Evolutionary conservation across 2,888 invertebrate species (phyloP).

Genomic region (Rhingia campestris): DNA sequence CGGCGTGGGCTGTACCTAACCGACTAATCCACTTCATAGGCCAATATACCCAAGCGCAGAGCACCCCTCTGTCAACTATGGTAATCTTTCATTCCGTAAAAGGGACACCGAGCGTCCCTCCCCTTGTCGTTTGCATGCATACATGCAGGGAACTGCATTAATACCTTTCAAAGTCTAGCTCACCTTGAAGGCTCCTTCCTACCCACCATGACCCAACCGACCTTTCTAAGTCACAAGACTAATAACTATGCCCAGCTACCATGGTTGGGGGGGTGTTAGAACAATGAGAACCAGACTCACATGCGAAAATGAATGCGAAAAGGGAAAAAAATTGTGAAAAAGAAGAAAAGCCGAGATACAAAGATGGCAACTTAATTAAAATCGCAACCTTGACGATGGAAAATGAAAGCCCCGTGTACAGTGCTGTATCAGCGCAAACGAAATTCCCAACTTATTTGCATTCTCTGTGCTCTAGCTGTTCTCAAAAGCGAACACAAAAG

Average conservation of each 20-base stretch:
- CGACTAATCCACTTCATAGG: slow-evolving; percentile 41
- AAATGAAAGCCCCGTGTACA: slow-evolving; percentile 77
- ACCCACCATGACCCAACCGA: too few species aligned
- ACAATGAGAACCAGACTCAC: slow-evolving; percentile 40
- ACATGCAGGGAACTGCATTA: slow-evolving; percentile 27
- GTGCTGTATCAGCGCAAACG: slow-evolving; percentile 24
- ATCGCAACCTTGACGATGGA: slow-evolving; percentile 81
- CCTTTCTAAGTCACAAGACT: not conserved
- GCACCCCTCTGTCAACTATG: slow-evolving; percentile 33
- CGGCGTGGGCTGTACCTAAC: not conserved
- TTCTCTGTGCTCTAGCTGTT: slow-evolving; percentile 18
- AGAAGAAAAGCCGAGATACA: slow-evolving; percentile 22
- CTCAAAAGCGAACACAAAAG: slow-evolving; percentile 6
- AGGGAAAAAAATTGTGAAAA: slow-evolving; percentile 12
- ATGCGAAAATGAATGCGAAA: slow-evolving; percentile 13
- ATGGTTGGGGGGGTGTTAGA: not conserved
- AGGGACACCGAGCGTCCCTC: not conserved
- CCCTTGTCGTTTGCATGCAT: not conserved
- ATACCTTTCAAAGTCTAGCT: slow-evolving; percentile 29
- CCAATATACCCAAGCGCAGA: slow-evolving; percentile 12
- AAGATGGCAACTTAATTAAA: slow-evolving; percentile 80
- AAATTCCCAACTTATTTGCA: slow-evolving; percentile 64
- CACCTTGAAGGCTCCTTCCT: slow-evolving; percentile 41
- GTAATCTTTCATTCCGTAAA: slow-evolving; percentile 38
- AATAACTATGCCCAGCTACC: slow-evolving; percentile 11